Evolutionary conservation across 2,888 invertebrate species (phyloP).

Genomic region (Oligia latruncula): DNA sequence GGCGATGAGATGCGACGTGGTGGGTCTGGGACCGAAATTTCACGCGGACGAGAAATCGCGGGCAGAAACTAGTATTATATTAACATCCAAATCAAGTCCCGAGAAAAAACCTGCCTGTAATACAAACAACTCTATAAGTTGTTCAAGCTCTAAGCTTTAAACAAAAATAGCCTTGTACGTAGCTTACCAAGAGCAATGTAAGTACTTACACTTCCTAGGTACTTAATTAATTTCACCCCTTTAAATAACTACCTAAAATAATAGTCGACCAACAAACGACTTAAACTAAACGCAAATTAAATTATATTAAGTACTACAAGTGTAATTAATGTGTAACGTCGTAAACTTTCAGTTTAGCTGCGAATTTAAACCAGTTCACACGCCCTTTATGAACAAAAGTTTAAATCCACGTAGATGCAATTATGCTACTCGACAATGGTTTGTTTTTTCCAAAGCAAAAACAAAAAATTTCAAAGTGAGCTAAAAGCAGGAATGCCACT

Average conservation of each 20-base stretch:
- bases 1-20: too few species aligned
- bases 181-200: conserved; percentile 13
- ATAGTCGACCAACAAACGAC: conserved; percentile 52
- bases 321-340: conserved; percentile 58
- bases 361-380: conserved; percentile 39
- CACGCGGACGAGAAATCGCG: too few species aligned
- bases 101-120: too few species aligned
- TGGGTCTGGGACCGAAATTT: too few species aligned
- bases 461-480: conserved; percentile 55
- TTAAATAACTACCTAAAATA: conserved; percentile 41
- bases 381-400: conserved; percentile 6
- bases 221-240: conserved; percentile 45
- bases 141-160: background rate
- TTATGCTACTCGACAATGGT: conserved; percentile 21
- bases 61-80: background rate
- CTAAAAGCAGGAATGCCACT: conserved; percentile 54
- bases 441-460: conserved; percentile 25
- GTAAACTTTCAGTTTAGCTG: conserved; percentile 53
- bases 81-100: background rate
- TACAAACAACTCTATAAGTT: background rate
- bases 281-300: conserved; percentile 65
- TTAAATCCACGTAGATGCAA: conserved; percentile 16
- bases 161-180: background rate
- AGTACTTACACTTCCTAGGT: conserved; percentile 11
- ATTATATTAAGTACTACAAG: conserved; percentile 61